Conservation (phyloP, 2,888 invertebrate species). For the Drosophila sordidapex region DNA sequence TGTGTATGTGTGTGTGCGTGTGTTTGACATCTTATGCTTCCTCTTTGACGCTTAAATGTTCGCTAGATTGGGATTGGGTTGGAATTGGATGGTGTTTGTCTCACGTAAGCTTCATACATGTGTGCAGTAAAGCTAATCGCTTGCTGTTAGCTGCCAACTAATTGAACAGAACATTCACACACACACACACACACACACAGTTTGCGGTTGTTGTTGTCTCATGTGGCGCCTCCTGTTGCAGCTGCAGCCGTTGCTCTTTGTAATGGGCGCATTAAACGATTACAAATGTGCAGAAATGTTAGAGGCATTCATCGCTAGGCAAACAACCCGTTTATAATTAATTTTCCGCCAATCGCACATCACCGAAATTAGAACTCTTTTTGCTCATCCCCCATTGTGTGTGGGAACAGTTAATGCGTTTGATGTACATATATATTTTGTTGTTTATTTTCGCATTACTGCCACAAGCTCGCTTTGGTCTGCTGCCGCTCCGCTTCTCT, state of each 20-base stretch:
- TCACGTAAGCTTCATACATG: constrained; percentile 31
- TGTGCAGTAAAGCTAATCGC: constrained; percentile 42
- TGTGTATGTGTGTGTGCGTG: constrained; percentile 1
- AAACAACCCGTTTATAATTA: constrained; percentile 1
- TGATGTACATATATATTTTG: background rate
- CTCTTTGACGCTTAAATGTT: constrained; percentile 13
- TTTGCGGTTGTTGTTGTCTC: constrained; percentile 20
- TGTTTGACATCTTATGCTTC: constrained; percentile 8
- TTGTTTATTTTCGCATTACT: constrained; percentile 37
- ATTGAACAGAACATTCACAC: constrained; percentile 15
- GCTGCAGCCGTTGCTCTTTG: constrained; percentile 7
- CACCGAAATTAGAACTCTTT: constrained; percentile 2
- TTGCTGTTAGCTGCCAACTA: constrained; percentile 38
- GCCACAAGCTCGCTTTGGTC: constrained; percentile 23
- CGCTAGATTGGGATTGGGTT: constrained; percentile 7
- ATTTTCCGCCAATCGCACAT: constrained; percentile 7
- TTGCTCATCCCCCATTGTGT: background rate
- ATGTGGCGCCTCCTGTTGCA: constrained; percentile 27
- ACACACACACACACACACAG: constrained; percentile 3
- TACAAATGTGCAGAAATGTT: constrained; percentile 38
- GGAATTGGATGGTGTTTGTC: background rate
- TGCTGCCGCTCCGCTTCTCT: background rate
- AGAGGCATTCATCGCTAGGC: constrained; percentile 19
- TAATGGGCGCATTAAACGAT: constrained; percentile 39
- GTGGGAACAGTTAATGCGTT: background rate